Evolutionary conservation across 1,140 invertebrate genomes (phyloP).

Genomic region (honey bee (Apis mellifera)): DNA sequence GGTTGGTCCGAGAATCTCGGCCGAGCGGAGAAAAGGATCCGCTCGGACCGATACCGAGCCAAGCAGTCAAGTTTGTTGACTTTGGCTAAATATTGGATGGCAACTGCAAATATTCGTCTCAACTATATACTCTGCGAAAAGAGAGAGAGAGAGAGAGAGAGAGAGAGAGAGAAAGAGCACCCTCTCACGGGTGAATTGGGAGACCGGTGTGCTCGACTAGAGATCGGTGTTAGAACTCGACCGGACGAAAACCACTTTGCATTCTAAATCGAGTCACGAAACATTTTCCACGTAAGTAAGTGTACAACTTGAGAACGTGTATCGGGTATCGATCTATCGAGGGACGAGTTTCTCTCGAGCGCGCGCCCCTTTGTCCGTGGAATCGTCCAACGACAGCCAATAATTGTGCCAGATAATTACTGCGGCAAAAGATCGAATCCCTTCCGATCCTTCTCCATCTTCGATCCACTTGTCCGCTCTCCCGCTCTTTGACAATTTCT

Average conservation of each 20-base stretch:
- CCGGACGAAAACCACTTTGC: slow-evolving; percentile 29
- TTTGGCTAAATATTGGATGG: slow-evolving; percentile 78
- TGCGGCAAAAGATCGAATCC: slow-evolving; percentile 65
- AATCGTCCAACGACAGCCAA: slow-evolving; percentile 67
- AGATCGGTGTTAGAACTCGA: slow-evolving; percentile 3
- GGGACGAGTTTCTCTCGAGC: too few species aligned
- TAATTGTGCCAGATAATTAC: slow-evolving; percentile 78
- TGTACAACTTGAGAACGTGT: neutral
- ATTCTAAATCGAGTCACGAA: slow-evolving; percentile 27
- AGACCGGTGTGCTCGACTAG: slow-evolving; percentile 13
- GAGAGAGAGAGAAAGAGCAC: too few species aligned
- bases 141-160: neutral
- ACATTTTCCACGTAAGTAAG: slow-evolving; percentile 1
- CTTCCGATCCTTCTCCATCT: slow-evolving; percentile 5
- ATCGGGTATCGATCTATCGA: neutral
- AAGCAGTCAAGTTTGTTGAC: slow-evolving; percentile 75
- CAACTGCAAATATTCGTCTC: slow-evolving; percentile 78
- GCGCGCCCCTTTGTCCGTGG: slow-evolving; percentile 1
- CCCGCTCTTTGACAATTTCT: slow-evolving; percentile 79
- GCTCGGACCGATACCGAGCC: slow-evolving; percentile 67
- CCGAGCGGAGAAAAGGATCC: slow-evolving; percentile 68
- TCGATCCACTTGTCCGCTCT: slow-evolving; percentile 31
- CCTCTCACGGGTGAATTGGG: slow-evolving; percentile 16
- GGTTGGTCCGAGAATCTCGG: slow-evolving; percentile 44
- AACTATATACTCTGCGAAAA: slow-evolving; percentile 65